Evolutionary conservation across 1,140 invertebrate species (phyloP), one percentile per base, ranked within the genome.

Genomic region (Cephus cinctus): DNA sequence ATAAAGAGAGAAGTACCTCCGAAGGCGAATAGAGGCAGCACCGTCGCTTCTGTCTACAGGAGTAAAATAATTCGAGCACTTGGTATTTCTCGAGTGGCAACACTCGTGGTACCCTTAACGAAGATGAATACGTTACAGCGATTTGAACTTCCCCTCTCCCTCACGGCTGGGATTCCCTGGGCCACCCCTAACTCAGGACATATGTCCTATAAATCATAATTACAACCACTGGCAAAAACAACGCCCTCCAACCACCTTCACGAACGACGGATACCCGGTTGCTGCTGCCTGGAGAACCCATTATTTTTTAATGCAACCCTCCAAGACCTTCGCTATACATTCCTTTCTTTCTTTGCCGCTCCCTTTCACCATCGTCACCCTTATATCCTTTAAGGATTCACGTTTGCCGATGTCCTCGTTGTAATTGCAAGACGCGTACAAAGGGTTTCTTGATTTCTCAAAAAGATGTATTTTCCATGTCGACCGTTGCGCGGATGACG

Each of bases 81-180:
- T 8, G 27, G 27, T n/a, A n/a, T 27, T n/a, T 27, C n/a, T 27
- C 25, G n/a, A 27, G n/a, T 27, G 25, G n/a, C n/a, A 27, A 27
- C n/a, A 8, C 25, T n/a, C 25, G 25, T 27, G 25, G 25, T 32
- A 12, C 32, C 11, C 21, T 21, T 46, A 52, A 55, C 30, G 22
- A 41, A 45, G 44, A 52, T 49, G 34, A 43, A 53, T 56, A 43
- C 46, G 30, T 57, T 50, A 48, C 32, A 35, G 22, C 39, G 42
- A 52, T 48, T 52, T 44, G 25, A 51, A 51, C 22, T 12, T 9
- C 9, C 34, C 34, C 14, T 36, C 14, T 11, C 14, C 11, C 36
- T 11, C 18, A 32, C 21, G 15, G 34, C 6, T 38, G 20, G 34
- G 43, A 38, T 35, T 18, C 15, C 21, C 6, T 41, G 8, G 0